Base-by-base conservation (phyloP, 2,797 vertebrate species). In the Lacerta viridis region DNA sequence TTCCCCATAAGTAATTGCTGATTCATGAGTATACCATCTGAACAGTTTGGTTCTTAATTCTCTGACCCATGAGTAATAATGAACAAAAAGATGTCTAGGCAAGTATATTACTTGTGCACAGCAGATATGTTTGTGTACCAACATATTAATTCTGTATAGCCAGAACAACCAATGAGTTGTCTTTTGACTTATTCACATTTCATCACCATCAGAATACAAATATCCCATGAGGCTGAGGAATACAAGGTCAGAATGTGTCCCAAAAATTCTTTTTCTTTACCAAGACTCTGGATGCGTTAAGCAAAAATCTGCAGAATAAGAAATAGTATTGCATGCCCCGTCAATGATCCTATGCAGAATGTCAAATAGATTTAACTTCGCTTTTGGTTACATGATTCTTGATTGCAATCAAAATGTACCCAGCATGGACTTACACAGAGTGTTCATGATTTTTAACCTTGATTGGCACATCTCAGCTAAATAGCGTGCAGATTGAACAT, bases 371-470 rank as follows among this genome's bases (percentile, higher is more conserved):
- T 85, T 89, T 93, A 91, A 80, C 89, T 92, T 89, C 33, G 68
- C 50, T 85, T 84, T 84, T 91, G 18, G 61, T 89, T 94, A 77
- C 76, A 90, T 88, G 69, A 90, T 88, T 92, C 85, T 89, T 95
- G 93, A 95, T 94, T 94, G 87, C 93, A 94, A 93, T 95, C 87
- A 95, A 82, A 92, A 88, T 79, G 86, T 84, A 91, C 27, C n/a
- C 66, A 91, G 88, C 64, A 76, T 93, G 90, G 68, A 89, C 43
- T 74, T 82, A 41, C 6, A 61, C 20, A 10, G 50, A 91, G 72
- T 55, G 74, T 85, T 79, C 46, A 76, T 80, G 86, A 69, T 89
- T 93, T 93, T 92, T 81, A 88, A 68, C 66, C 91, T 85, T 92
- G 91, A 94, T 87, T 91, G 92, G 88, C 90, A 90, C 33, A 79